Conservation (phyloP, 2,888 invertebrate genomes). For the Zaprionus obscuricornis region DNA sequence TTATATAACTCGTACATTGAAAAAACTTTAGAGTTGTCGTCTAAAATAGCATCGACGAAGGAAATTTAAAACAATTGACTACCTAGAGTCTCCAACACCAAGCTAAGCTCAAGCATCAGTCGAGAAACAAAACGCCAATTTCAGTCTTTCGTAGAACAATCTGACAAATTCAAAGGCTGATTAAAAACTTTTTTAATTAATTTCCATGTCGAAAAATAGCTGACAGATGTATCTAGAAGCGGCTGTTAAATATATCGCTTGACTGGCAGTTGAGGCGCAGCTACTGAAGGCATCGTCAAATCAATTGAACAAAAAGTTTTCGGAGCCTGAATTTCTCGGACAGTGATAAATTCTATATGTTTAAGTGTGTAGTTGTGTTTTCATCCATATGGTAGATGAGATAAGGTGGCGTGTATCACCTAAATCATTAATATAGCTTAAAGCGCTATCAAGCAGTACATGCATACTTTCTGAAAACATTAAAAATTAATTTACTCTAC, state of each 20-base stretch:
- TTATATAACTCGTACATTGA: too few species aligned
- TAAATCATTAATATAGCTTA: constrained; percentile 37
- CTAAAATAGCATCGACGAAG: too few species aligned
- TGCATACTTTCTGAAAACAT: constrained; percentile 48
- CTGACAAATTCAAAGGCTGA: constrained; percentile 69
- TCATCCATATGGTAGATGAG: constrained; percentile 11
- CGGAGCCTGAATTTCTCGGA: neutral
- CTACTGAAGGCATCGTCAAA: constrained; percentile 28
- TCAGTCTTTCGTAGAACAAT: constrained; percentile 24
- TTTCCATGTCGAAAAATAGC: constrained; percentile 61
- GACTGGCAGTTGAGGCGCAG: neutral
- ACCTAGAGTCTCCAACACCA: neutral
- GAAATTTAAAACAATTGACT: constrained; percentile 7
- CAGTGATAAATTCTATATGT: neutral
- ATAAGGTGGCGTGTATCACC: constrained; percentile 12
- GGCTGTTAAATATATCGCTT: constrained; percentile 17
- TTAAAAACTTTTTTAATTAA: constrained; percentile 82
- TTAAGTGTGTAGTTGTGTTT: neutral
- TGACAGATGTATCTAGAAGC: constrained; percentile 5
- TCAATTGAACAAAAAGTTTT: constrained; percentile 57
- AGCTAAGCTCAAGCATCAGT: neutral
- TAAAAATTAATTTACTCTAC: constrained; percentile 77
- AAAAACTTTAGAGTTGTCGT: too few species aligned
- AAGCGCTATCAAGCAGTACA: constrained; percentile 13
- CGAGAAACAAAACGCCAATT: constrained; percentile 8